Percentiles rank a stretch among this genome's conserved stretches.
Evolutionary conservation across 2,797 vertebrate genomes (phyloP).

Genomic region (Poecilia gillii): DNA sequence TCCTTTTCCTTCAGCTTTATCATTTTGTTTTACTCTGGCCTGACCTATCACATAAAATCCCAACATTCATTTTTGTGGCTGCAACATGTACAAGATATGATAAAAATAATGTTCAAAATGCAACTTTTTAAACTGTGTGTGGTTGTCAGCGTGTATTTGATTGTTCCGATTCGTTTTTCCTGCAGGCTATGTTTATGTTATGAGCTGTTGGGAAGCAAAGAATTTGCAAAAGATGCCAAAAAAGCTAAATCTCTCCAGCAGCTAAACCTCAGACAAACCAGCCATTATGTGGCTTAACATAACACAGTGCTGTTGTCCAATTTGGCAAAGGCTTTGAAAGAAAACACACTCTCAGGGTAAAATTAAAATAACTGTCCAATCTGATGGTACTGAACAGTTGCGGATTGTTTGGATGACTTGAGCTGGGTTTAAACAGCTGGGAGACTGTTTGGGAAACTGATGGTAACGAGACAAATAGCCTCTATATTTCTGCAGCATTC

Average conservation of each 20-base stretch:
- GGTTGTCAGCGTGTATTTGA: constrained; percentile 46
- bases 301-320: constrained; percentile 60
- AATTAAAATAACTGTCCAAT: constrained; percentile 59
- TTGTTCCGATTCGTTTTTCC: constrained; percentile 42
- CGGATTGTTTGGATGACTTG: constrained; percentile 61
- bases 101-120: constrained; percentile 36
- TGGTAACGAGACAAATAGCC: constrained; percentile 62
- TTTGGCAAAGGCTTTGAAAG: constrained; percentile 43
- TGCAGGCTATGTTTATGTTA: constrained; percentile 48
- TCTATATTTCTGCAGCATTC: constrained; percentile 69
- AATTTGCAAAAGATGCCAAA: constrained; percentile 72
- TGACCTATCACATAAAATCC: not conserved
- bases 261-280: constrained; percentile 57
- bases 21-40: not conserved
- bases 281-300: constrained; percentile 74
- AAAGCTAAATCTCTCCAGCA: constrained; percentile 53
- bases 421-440: constrained; percentile 71
- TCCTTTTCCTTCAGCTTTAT: not conserved
- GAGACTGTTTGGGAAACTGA: constrained; percentile 46
- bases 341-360: constrained; percentile 49
- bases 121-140: constrained; percentile 44
- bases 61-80: not conserved
- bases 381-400: constrained; percentile 47
- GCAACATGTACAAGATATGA: not conserved
- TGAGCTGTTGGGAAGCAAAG: constrained; percentile 67